Percentiles rank a stretch among this genome's conserved stretches.
phyloP scores from a whole-genome alignment of 2,797 vertebrate genomes.

The Graptemys geographica region DNA sequence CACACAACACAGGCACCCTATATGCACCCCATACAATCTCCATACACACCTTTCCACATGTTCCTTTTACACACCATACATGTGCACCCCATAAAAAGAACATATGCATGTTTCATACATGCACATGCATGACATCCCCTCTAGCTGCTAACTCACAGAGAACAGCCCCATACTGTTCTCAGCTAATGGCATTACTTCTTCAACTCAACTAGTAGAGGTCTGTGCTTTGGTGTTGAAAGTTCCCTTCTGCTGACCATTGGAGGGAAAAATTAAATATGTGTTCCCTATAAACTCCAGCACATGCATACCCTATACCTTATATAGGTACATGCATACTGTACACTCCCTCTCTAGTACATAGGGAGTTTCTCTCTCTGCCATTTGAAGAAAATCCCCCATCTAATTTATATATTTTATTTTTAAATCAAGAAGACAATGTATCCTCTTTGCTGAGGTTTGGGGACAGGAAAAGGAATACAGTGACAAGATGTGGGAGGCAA shows the following conservation, averaged over 20 bases:
- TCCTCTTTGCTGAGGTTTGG: constrained; percentile 6
- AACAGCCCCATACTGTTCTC: fast-evolving
- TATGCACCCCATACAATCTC: not conserved
- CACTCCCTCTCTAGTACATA: not conserved
- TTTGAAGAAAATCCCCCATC: constrained; percentile 40
- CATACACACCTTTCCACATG: not conserved
- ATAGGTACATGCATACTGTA: not conserved
- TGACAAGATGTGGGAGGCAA: not conserved
- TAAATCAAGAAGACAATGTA: not conserved
- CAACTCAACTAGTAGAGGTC: not conserved
- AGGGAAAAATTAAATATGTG: not conserved
- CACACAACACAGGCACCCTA: fast-evolving
- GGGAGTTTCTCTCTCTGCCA: not conserved
- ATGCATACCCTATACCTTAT: not conserved
- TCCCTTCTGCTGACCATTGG: not conserved
- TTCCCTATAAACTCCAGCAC: not conserved
- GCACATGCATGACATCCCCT: not conserved
- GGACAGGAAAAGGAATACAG: constrained; percentile 2
- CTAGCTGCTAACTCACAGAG: not conserved
- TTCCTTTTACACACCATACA: not conserved
- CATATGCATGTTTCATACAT: fast-evolving
- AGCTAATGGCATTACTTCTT: not conserved
- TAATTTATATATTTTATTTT: constrained; percentile 8
- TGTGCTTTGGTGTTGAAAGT: fast-evolving
- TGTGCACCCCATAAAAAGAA: not conserved